These are phyloP conservation scores for Acanthurus lineatus DNA, from an alignment of 2,797 vertebrate species.

Conservation along the genomic window DNA sequence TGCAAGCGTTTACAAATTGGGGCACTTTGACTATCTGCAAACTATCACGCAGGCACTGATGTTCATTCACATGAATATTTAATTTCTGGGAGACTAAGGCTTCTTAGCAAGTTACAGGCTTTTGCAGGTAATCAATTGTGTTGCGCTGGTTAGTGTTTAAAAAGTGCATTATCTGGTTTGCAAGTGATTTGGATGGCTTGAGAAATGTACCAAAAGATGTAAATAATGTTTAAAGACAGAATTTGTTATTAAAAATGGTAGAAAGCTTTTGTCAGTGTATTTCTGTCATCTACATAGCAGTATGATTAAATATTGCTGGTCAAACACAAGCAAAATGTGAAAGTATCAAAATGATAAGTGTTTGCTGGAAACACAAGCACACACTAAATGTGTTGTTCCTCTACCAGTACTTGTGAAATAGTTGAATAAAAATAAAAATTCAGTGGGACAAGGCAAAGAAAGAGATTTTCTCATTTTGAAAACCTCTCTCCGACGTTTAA, in stretches of 20 bases:
- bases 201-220: too few relatives aligned
- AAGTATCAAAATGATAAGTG: conserved; percentile 13
- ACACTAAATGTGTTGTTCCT: conserved; percentile 2
- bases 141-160: too few relatives aligned
- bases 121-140: too few relatives aligned
- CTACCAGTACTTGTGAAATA: conserved; percentile 9
- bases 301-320: conserved; percentile 2
- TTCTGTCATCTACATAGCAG: not conserved
- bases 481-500: not conserved
- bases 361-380: conserved; percentile 10
- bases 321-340: conserved; percentile 11
- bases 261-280: not conserved
- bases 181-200: too few relatives aligned
- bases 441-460: not conserved
- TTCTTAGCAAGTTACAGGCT: too few relatives aligned
- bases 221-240: conserved; percentile 28
- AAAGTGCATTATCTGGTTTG: too few relatives aligned
- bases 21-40: too few relatives aligned
- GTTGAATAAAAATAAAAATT: not conserved
- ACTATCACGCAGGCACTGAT: too few relatives aligned
- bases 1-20: too few relatives aligned
- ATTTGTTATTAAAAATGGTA: conserved; percentile 14
- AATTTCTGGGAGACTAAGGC: too few relatives aligned
- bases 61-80: too few relatives aligned
- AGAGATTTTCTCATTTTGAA: not conserved